A percentile compares a stretch with the other conserved stretches of the same genome.
phyloP scores from a whole-genome alignment of 2,888 invertebrate genomes.

The Lasioglossum villosulum region DNA sequence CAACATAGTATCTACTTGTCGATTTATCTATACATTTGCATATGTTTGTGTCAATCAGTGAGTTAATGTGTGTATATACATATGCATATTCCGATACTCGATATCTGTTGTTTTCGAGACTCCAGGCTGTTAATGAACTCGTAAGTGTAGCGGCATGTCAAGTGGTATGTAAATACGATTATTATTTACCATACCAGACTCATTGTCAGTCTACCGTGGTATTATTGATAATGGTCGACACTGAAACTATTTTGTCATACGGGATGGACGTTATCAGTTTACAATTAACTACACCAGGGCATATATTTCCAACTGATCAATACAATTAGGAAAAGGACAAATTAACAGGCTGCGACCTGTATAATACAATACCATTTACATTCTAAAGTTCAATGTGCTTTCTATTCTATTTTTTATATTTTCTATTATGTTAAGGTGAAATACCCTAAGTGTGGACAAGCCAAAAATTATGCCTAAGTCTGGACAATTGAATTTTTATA shows the following conservation, averaged over 20 bases:
- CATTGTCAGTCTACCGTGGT: background rate
- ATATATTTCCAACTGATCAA: background rate
- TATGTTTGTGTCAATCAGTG: conserved; percentile 22
- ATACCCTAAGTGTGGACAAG: too few species aligned
- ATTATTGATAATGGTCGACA: background rate
- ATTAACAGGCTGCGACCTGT: background rate
- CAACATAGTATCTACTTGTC: conserved; percentile 13
- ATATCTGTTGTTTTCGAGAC: conserved; percentile 30
- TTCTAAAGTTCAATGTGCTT: background rate
- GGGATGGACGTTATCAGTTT: background rate
- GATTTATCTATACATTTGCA: conserved; percentile 6
- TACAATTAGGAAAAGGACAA: background rate
- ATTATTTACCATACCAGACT: background rate
- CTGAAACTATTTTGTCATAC: background rate
- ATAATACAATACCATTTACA: background rate
- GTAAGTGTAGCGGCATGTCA: background rate
- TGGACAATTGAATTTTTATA: too few species aligned
- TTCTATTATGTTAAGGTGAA: background rate
- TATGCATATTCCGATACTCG: too few species aligned
- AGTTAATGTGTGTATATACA: too few species aligned
- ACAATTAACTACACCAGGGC: background rate
- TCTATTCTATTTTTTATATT: background rate
- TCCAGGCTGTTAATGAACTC: background rate
- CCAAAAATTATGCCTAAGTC: too few species aligned
- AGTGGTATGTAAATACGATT: background rate